Evolutionary conservation across 2,113 vertebrate species (phyloP).

Genomic region (Tachysurus fulvidraco): DNA sequence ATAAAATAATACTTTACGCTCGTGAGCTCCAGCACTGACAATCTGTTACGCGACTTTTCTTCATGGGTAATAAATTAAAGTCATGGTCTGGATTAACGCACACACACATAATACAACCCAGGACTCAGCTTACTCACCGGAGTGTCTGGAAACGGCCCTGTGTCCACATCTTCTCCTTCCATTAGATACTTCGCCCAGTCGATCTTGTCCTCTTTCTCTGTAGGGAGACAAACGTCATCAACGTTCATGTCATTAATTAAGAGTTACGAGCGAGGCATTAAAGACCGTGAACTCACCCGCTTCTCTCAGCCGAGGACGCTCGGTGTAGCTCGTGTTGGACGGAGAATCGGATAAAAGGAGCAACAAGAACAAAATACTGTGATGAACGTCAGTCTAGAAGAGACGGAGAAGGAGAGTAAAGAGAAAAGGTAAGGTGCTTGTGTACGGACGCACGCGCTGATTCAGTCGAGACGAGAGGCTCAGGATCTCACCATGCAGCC

Average conservation of each 20-base stretch:
- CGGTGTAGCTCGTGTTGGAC: slow-evolving; percentile 85
- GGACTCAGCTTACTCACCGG: slow-evolving; percentile 80
- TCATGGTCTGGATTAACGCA: no score
- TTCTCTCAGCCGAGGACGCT: slow-evolving; percentile 80
- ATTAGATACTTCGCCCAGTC: slow-evolving; percentile 92
- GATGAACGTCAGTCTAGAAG: slow-evolving; percentile 78
- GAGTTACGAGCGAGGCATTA: no score
- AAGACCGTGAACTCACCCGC: slow-evolving; percentile 61
- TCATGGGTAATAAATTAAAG: not conserved
- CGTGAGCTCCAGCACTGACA: not conserved
- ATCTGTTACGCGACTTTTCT: not conserved
- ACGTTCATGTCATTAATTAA: not conserved
- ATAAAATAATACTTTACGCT: no score
- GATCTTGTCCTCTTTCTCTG: slow-evolving; percentile 86
- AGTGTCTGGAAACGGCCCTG: slow-evolving; percentile 78
- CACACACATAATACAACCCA: not conserved
- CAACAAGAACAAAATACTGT: slow-evolving; percentile 85
- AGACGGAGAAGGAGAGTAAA: not conserved
- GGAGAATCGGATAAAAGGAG: slow-evolving; percentile 90
- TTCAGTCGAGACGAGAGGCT: not conserved
- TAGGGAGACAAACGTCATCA: slow-evolving; percentile 3
- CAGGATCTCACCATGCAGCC: slow-evolving; percentile 78
- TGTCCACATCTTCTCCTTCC: slow-evolving; percentile 89
- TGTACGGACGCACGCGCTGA: no score
- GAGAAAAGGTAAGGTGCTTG: not conserved